Evolutionary conservation across 1,140 invertebrate species (phyloP).

Genomic region (Drosophila paulistorum): DNA sequence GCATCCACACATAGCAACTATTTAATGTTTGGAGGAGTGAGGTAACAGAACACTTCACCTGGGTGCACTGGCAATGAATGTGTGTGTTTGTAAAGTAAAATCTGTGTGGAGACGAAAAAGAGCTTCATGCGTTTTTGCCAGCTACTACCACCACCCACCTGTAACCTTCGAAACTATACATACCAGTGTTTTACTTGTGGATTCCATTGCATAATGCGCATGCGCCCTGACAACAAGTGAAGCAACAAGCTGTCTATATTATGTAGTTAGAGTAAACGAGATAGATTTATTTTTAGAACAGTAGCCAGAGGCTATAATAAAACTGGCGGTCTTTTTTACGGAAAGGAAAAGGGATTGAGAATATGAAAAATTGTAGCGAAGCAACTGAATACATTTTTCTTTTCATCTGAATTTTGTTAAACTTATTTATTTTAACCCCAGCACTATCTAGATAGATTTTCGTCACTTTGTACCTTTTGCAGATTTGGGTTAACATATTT

Average conservation of each 20-base stretch:
- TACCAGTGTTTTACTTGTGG: constrained; percentile 42
- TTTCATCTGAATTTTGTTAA: constrained; percentile 17
- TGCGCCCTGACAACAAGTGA: constrained; percentile 72
- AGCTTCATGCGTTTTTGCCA: constrained; percentile 46
- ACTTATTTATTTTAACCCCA: constrained; percentile 15
- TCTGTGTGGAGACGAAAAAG: neutral
- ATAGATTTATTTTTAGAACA: constrained; percentile 19
- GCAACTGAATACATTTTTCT: constrained; percentile 60
- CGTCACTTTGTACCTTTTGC: constrained; percentile 13
- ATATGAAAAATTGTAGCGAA: constrained; percentile 50
- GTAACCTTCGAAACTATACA: constrained; percentile 51
- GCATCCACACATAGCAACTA: constrained; percentile 66
- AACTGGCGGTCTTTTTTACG: neutral
- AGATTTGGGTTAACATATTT: too few relatives aligned
- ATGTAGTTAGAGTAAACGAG: constrained; percentile 30
- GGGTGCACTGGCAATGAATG: constrained; percentile 12
- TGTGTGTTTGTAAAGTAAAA: neutral
- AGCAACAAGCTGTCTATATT: constrained; percentile 65
- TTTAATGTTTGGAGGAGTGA: constrained; percentile 41
- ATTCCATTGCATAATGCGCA: constrained; percentile 59
- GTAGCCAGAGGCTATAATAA: constrained; percentile 22
- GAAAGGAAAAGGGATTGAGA: neutral
- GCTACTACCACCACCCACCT: constrained; percentile 55
- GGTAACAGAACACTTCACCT: constrained; percentile 43
- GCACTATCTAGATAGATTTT: constrained; percentile 51